Evolutionary conservation across 1,140 invertebrate species (phyloP).

Genomic region (Drosophila kikkawai): DNA sequence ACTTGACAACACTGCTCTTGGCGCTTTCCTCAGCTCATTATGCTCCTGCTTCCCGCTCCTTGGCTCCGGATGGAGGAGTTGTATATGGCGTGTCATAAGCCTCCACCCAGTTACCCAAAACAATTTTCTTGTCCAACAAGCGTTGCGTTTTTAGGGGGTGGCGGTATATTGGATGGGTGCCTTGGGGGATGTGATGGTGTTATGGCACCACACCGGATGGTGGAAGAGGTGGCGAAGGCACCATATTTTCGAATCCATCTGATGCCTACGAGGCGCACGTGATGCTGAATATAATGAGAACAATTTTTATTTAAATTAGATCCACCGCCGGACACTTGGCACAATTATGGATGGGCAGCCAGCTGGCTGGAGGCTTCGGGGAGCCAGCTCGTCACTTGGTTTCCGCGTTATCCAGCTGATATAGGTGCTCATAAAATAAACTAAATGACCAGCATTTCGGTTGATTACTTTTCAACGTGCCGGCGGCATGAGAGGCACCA

Average conservation of each 20-base stretch:
- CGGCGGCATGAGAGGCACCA: neutral
- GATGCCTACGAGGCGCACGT: conserved; percentile 45
- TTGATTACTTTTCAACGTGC: conserved; percentile 49
- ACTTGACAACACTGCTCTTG: conserved; percentile 14
- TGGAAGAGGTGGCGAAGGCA: conserved; percentile 32
- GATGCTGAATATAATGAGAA: conserved; percentile 52
- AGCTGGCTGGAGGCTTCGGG: neutral
- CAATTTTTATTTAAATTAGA: conserved; percentile 56
- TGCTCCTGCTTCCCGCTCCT: neutral
- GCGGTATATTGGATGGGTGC: conserved; percentile 22
- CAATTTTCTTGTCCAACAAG: conserved; percentile 32
- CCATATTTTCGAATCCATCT: conserved; percentile 50
- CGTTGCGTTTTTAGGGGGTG: conserved; percentile 15
- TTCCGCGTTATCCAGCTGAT: conserved; percentile 11
- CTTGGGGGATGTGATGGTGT: conserved; percentile 9
- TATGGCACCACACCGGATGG: conserved; percentile 11
- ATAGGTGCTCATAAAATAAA: conserved; percentile 40
- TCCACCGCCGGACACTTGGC: conserved; percentile 50
- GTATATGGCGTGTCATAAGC: conserved; percentile 55
- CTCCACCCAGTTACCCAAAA: conserved; percentile 39
- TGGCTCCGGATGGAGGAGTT: conserved; percentile 34
- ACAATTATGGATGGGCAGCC: conserved; percentile 41
- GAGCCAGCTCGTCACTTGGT: conserved; percentile 3
- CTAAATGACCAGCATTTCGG: conserved; percentile 35
- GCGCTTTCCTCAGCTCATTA: conserved; percentile 33